Evolutionary conservation across 2,797 vertebrate species (phyloP), one percentile per base, ranked within the genome.

Genomic region (Florisuga fusca): DNA sequence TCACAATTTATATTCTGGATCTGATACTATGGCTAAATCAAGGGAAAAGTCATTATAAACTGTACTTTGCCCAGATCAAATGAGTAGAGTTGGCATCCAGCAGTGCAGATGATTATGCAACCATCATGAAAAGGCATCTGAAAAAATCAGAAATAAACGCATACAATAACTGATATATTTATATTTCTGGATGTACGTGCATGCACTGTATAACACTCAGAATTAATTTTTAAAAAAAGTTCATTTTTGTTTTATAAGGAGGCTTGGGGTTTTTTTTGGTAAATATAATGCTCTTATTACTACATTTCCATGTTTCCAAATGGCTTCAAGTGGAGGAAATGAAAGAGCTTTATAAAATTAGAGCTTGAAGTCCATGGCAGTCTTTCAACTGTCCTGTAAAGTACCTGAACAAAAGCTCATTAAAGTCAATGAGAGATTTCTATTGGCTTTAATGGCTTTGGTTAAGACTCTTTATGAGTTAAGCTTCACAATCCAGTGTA

Each of bases 381-480:
- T 80, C 61, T 87, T 93, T 91, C 72, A 74, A 31, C 81, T 85
- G 48, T 68, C 84, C 41, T 91, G 43, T 75, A 55, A 86, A 83
- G 59, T 4, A 78, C 34, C 54, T 80, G 57, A 93, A 77, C 45
- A 90, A 94, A 93, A 93, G 41, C 68, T 89, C 81, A 72, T 89
- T 92, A 89, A 90, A 92, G 46, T 80, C 81, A 85, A 22, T 34
- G 33, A 89, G 61, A 92, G 29, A 62, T 80, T 94, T 93, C 83
- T 69, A 4, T 76, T 94, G 46, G 34, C 59, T 84, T 95, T 94
- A 89, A 72, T 84, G 68, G 23, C 20, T 93, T 83, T 78, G 54
- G 51, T 55, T 73, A 86, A 90, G 43, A 63, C 31, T 84, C 38
- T 81, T 68, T 82, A 54, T 79, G 61, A 92, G 21, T 85, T 74